Evolutionary conservation across 1,140 invertebrate genomes (phyloP).

Genomic region (Hyphantria cunea): DNA sequence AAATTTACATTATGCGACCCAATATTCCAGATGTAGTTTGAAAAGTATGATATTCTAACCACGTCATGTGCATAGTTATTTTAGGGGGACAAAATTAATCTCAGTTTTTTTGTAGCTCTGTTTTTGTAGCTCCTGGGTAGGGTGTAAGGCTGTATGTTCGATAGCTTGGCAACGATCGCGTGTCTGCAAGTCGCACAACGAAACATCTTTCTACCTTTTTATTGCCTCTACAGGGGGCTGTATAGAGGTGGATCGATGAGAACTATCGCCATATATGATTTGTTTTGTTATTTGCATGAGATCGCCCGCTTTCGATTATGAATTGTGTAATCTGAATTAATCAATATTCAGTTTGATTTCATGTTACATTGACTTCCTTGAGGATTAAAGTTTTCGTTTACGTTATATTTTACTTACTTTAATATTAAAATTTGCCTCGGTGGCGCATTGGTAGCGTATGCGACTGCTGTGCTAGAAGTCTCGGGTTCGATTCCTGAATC

Average conservation of each 20-base stretch:
- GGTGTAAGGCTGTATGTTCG: slow-evolving; percentile 52
- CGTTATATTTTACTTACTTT: no score
- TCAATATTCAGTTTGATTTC: slow-evolving; percentile 4
- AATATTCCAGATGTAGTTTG: slow-evolving; percentile 9
- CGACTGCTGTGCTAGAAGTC: no score
- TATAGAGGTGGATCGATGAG: slow-evolving; percentile 48
- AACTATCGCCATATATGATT: slow-evolving; percentile 49
- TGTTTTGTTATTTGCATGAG: slow-evolving; percentile 43
- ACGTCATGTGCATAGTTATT: no score
- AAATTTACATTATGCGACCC: not conserved
- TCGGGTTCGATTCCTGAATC: no score
- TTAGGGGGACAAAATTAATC: not conserved
- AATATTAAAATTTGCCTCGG: no score
- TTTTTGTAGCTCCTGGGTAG: slow-evolving; percentile 12
- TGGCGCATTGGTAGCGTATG: no score
- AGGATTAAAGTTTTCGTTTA: no score
- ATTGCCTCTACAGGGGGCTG: slow-evolving; percentile 39
- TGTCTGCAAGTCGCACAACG: slow-evolving; percentile 37
- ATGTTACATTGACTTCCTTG: slow-evolving; percentile 14
- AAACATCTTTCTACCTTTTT: slow-evolving; percentile 60
- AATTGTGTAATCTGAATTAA: slow-evolving; percentile 17
- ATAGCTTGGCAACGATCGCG: slow-evolving; percentile 68
- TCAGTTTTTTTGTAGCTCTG: no score
- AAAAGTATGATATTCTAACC: slow-evolving; percentile 12
- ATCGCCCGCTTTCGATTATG: slow-evolving; percentile 22